Evolutionary conservation across 1,140 invertebrate genomes (phyloP).

Genomic region (Drosophila tristis): DNA sequence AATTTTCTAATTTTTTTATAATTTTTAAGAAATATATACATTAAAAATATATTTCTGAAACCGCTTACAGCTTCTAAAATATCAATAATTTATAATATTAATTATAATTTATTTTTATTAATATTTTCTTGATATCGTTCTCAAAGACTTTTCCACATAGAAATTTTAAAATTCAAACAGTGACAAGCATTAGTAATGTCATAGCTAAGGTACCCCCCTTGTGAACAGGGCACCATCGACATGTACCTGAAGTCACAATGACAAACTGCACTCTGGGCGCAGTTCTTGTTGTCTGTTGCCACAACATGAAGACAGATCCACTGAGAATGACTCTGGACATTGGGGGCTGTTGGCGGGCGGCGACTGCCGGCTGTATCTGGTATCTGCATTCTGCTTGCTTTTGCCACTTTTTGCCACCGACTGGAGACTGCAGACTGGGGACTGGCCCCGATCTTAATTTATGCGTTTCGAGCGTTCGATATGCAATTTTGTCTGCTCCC

Average conservation of each 20-base stretch:
- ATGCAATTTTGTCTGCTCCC: conserved; percentile 41
- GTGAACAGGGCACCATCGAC: background rate
- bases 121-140: too few relatives aligned
- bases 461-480: conserved; percentile 44
- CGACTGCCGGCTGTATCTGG: conserved; percentile 27
- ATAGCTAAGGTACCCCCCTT: conserved; percentile 20
- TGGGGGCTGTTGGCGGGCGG: background rate
- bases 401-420: conserved; percentile 37
- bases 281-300: conserved; percentile 25
- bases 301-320: conserved; percentile 15
- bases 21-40: too few relatives aligned
- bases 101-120: too few relatives aligned
- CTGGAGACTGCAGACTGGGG: conserved; percentile 43
- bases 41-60: too few relatives aligned
- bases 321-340: conserved; percentile 40
- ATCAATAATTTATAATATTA: too few relatives aligned
- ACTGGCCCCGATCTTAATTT: conserved; percentile 37
- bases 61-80: too few relatives aligned
- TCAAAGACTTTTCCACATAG: too few relatives aligned
- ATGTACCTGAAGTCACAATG: conserved; percentile 39
- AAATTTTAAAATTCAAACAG: too few relatives aligned
- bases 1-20: too few relatives aligned
- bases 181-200: background rate
- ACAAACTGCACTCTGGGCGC: conserved; percentile 53
- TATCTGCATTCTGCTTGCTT: conserved; percentile 41